Evolutionary conservation across 2,888 invertebrate genomes (phyloP).

Genomic region (Apamea monoglypha): DNA sequence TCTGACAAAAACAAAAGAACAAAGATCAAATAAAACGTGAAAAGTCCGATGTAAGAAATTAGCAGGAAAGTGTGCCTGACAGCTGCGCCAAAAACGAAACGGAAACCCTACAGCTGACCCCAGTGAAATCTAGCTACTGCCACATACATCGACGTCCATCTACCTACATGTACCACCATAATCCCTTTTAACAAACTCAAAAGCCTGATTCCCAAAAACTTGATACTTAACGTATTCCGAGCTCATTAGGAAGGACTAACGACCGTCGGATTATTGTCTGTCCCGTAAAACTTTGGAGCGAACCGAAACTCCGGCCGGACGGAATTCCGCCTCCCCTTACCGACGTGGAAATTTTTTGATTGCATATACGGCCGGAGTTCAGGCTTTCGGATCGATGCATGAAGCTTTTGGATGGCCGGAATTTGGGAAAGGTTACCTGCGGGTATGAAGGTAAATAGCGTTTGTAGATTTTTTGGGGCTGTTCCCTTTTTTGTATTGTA

Average conservation of each 20-base stretch:
- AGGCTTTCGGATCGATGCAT: constrained; percentile 45
- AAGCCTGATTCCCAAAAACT: constrained; percentile 51
- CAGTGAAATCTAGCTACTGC: too few relatives aligned
- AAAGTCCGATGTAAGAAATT: too few relatives aligned
- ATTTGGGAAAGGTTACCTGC: constrained; percentile 31
- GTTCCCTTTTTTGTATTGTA: neutral
- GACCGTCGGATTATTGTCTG: constrained; percentile 57
- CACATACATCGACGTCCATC: neutral
- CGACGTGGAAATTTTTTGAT: constrained; percentile 54
- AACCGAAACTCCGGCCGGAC: constrained; percentile 31
- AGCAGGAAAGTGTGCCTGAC: too few relatives aligned
- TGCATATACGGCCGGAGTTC: constrained; percentile 37
- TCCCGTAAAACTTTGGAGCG: constrained; percentile 47
- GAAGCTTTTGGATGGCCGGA: constrained; percentile 14
- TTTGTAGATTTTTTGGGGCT: constrained; percentile 9
- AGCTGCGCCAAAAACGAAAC: too few relatives aligned
- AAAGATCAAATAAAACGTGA: too few relatives aligned
- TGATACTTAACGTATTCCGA: constrained; percentile 53
- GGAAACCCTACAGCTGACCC: too few relatives aligned
- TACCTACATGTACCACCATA: neutral
- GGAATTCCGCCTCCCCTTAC: constrained; percentile 39
- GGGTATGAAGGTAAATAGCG: constrained; percentile 2
- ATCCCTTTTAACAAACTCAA: constrained; percentile 43
- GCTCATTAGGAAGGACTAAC: constrained; percentile 60
- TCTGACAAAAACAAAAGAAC: too few relatives aligned